Evolutionary conservation across 1,140 invertebrate species (phyloP).

Genomic region (honey bee (Apis mellifera)): DNA sequence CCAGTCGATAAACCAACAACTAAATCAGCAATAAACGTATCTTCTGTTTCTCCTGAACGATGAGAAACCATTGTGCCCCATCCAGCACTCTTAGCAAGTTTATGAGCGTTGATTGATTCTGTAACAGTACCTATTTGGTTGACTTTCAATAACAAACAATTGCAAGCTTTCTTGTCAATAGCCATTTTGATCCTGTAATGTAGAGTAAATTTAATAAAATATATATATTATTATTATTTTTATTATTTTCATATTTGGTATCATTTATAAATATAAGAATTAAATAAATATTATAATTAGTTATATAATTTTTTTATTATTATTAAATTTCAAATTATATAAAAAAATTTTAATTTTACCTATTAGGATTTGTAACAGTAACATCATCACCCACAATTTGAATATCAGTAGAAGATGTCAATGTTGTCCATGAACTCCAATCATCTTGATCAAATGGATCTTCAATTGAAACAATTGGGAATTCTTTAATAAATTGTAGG

Average conservation of each 20-base stretch:
- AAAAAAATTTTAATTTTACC: constrained; percentile 62
- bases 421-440: constrained; percentile 95
- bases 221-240: too few species aligned
- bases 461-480: constrained; percentile 98
- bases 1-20: constrained; percentile 98
- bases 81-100: constrained; percentile 95
- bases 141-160: constrained; percentile 97
- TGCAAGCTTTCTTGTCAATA: constrained; percentile 98
- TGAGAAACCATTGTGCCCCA: constrained; percentile 99
- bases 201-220: constrained; percentile 13
- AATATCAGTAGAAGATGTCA: constrained; percentile 90
- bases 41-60: constrained; percentile 99
- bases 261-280: constrained; percentile 2
- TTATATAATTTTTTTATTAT: neutral
- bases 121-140: constrained; percentile 99
- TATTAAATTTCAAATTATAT: neutral
- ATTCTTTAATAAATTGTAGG: constrained; percentile 94
- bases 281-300: too few species aligned
- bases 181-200: constrained; percentile 92
- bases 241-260: neutral
- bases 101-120: constrained; percentile 97
- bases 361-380: constrained; percentile 92
- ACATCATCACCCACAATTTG: constrained; percentile 99
- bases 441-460: constrained; percentile 99
- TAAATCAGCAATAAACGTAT: constrained; percentile 99